Evolutionary conservation across 2,797 vertebrate genomes (phyloP).

Genomic region (Falco columbarius): DNA sequence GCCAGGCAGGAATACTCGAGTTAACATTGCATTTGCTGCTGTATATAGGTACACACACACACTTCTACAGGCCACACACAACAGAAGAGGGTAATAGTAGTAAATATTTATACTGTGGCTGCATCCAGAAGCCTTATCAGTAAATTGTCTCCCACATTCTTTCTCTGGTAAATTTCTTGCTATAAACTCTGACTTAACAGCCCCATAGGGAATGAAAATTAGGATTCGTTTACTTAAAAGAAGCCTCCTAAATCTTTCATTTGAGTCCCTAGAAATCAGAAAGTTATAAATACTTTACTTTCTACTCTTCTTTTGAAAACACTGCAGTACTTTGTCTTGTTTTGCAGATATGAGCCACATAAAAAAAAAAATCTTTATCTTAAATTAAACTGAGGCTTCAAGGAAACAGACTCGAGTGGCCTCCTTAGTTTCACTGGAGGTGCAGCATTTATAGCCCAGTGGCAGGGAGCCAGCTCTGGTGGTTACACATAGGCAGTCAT

Average conservation of each 20-base stretch:
- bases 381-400: background rate
- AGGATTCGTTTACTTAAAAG: background rate
- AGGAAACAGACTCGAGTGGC: background rate
- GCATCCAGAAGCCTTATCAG: background rate
- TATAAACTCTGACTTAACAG: slow-evolving; percentile 22
- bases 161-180: background rate
- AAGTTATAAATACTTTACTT: slow-evolving; percentile 32
- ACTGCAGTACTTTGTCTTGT: background rate
- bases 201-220: background rate
- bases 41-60: background rate
- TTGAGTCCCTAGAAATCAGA: background rate
- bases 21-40: background rate
- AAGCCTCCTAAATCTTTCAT: background rate
- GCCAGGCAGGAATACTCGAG: background rate
- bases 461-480: background rate
- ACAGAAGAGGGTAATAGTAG: background rate
- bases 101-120: slow-evolving; percentile 36
- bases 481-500: background rate
- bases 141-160: background rate
- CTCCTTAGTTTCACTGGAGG: background rate
- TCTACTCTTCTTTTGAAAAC: background rate
- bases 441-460: background rate
- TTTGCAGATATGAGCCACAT: background rate
- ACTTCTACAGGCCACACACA: background rate
- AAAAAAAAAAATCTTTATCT: background rate